These are phyloP conservation scores for Eustalomyia histrio DNA, from an alignment of 2,888 invertebrate genomes.

Conservation along the genomic window DNA sequence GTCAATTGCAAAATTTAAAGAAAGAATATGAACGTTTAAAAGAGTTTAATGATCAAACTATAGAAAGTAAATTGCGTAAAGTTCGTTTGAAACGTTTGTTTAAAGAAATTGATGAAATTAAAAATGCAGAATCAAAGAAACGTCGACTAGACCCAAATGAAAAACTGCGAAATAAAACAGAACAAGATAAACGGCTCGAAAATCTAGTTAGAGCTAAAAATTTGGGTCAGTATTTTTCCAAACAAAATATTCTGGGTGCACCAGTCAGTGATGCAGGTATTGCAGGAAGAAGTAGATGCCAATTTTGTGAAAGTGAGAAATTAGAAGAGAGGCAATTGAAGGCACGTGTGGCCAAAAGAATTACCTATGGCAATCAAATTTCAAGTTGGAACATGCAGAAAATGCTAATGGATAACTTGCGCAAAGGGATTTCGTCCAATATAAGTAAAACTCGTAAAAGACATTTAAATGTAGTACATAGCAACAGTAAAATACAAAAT, in stretches of 20 bases:
- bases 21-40: constrained; percentile 74
- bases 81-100: constrained; percentile 72
- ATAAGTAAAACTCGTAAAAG: background rate
- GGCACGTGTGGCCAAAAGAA: constrained; percentile 68
- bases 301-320: background rate
- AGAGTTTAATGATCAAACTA: constrained; percentile 72
- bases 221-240: constrained; percentile 71
- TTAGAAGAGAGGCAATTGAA: constrained; percentile 55
- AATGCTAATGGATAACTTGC: constrained; percentile 23
- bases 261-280: constrained; percentile 56
- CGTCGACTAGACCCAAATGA: constrained; percentile 33
- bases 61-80: constrained; percentile 73
- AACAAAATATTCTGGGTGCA: constrained; percentile 67
- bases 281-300: constrained; percentile 57
- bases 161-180: constrained; percentile 26
- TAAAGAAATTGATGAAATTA: constrained; percentile 73
- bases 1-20: constrained; percentile 71
- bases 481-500: constrained; percentile 20
- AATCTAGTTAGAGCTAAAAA: constrained; percentile 68
- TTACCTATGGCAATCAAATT: constrained; percentile 72
- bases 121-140: constrained; percentile 58
- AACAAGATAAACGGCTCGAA: constrained; percentile 67
- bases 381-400: constrained; percentile 71
- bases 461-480: no score
- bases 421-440: background rate